phyloP scores from a whole-genome alignment of 2,113 vertebrate species.

The Genyomyrus donnyi region DNA sequence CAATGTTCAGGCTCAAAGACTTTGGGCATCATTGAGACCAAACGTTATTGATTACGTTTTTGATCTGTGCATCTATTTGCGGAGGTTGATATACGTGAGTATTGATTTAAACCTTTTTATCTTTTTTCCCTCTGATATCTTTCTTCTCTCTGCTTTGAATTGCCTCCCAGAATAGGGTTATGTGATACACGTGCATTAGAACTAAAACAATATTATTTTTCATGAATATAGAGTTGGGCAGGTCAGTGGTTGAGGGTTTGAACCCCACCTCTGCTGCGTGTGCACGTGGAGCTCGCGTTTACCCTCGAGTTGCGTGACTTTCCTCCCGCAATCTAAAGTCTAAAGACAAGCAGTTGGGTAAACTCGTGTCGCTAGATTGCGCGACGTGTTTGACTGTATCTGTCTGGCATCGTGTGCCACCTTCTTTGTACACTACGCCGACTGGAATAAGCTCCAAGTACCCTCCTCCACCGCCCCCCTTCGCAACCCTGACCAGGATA shows the following conservation, averaged over 20 bases:
- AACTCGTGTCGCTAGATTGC: neutral
- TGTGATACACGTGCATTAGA: neutral
- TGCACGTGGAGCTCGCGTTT: neutral
- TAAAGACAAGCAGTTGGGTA: neutral
- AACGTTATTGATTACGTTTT: conserved; percentile 2
- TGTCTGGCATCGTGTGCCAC: neutral
- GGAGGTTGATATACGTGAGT: neutral
- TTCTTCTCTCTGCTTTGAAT: neutral
- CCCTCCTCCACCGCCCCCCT: neutral
- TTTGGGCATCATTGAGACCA: neutral
- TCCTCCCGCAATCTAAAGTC: neutral
- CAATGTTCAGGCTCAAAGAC: neutral
- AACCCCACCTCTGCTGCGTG: neutral
- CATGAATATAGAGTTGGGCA: neutral
- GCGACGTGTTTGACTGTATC: neutral
- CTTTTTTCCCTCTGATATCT: neutral
- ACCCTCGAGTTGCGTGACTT: neutral
- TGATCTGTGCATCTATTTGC: conserved; percentile 13
- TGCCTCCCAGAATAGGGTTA: neutral
- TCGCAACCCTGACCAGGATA: neutral
- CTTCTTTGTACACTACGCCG: neutral
- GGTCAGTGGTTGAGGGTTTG: neutral
- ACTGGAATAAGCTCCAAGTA: neutral
- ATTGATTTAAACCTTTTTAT: conserved; percentile 10
- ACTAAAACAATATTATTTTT: neutral